Conservation (phyloP, 2,113 vertebrate genomes). For the Gavia stellata region DNA sequence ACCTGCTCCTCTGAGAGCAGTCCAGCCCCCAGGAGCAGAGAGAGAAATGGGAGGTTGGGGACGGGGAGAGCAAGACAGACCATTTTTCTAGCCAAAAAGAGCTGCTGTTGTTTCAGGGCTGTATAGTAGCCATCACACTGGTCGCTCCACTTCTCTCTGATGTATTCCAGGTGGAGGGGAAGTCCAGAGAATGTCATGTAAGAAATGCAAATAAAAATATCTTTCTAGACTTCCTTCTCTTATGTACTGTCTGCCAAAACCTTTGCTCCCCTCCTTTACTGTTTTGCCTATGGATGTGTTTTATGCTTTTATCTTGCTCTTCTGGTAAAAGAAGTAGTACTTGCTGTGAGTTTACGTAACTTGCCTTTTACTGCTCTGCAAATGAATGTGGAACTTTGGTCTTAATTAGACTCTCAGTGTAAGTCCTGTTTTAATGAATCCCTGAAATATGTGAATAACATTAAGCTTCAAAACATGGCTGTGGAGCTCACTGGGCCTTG, state of each 20-base stretch:
- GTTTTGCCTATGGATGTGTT: slow-evolving; percentile 39
- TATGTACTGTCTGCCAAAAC: slow-evolving; percentile 21
- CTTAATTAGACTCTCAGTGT: slow-evolving; percentile 17
- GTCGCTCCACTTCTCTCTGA: slow-evolving; percentile 2
- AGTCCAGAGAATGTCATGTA: slow-evolving; percentile 30
- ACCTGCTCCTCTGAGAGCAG: accelerated
- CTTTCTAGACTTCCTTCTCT: slow-evolving; percentile 54
- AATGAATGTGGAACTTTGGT: slow-evolving; percentile 24
- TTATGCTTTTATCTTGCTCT: slow-evolving; percentile 32
- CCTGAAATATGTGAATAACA: background rate
- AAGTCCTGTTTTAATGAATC: slow-evolving; percentile 28
- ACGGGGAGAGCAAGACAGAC: background rate
- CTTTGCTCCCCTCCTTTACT: background rate
- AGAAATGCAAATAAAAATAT: slow-evolving; percentile 57
- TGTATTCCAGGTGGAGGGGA: slow-evolving; percentile 45
- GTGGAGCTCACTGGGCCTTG: background rate
- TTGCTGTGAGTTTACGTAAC: slow-evolving; percentile 53
- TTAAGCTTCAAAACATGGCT: background rate
- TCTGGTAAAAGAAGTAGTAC: slow-evolving; percentile 58
- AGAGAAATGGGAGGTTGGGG: background rate
- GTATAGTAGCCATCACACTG: background rate
- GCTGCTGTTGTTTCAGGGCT: background rate
- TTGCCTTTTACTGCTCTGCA: slow-evolving; percentile 30
- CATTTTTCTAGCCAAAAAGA: background rate
- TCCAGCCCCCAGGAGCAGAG: background rate